A percentile compares a stretch with the other conserved stretches of the same genome.
phyloP scores from a whole-genome alignment of 2,797 vertebrate genomes.

The Poecilia velifera region DNA sequence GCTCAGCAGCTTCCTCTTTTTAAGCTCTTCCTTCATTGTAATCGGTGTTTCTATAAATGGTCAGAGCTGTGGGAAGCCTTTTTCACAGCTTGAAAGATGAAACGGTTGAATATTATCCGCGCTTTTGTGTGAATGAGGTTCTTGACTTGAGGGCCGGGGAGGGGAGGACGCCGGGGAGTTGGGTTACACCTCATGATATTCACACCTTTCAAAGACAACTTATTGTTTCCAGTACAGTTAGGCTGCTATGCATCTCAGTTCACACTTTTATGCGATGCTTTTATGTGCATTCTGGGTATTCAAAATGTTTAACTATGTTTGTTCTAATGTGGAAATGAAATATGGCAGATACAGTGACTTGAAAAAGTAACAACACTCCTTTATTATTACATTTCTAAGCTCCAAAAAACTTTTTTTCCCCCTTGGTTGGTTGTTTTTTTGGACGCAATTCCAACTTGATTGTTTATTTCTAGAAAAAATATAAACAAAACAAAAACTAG shows the following conservation, averaged over 20 bases:
- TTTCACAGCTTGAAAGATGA: slow-evolving; percentile 35
- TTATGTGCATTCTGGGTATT: neutral
- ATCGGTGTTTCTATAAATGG: neutral
- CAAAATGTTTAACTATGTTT: neutral
- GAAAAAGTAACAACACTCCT: neutral
- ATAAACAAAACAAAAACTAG: too few relatives aligned
- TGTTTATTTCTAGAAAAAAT: too few relatives aligned
- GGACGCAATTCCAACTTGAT: too few relatives aligned
- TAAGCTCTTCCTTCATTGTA: neutral
- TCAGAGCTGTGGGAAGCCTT: slow-evolving; percentile 7
- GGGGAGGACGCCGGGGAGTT: slow-evolving; percentile 17
- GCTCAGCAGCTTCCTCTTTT: slow-evolving; percentile 9
- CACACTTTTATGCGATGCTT: neutral
- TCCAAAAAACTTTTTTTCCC: too few relatives aligned
- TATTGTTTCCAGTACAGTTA: slow-evolving; percentile 19
- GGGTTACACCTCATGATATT: slow-evolving; percentile 34
- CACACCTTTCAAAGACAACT: slow-evolving; percentile 14
- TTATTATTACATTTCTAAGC: neutral
- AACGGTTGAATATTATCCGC: slow-evolving; percentile 21
- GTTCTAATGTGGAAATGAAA: neutral
- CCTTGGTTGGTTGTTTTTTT: too few relatives aligned
- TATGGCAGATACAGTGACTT: neutral
- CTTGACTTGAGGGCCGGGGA: slow-evolving; percentile 44
- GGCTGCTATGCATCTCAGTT: neutral
- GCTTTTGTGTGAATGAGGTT: slow-evolving; percentile 38